Percentiles rank a stretch among this genome's conserved stretches.
These are phyloP conservation scores for Naso thynnoides DNA, from an alignment of 2,797 vertebrate species.

Conservation along the genomic window DNA sequence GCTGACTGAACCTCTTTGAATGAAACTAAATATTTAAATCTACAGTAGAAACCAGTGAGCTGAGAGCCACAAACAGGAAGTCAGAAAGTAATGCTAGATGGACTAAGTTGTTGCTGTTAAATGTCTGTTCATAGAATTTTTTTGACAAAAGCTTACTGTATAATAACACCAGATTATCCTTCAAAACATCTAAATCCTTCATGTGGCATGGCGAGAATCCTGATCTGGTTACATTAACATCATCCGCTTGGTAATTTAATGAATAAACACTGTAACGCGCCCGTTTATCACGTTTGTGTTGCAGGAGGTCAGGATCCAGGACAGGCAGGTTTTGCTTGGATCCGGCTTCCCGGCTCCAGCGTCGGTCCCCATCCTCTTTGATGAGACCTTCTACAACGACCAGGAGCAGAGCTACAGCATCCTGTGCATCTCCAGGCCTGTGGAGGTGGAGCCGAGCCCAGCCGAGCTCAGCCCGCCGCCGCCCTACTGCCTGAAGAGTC, in stretches of 20 bases:
- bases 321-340: conserved; percentile 90
- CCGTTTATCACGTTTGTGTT: not conserved
- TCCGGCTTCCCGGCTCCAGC: conserved; percentile 83
- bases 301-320: conserved; percentile 91
- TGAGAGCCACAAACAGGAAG: no score
- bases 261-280: not conserved
- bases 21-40: no score
- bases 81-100: no score
- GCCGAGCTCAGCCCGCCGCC: conserved; percentile 75
- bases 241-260: no score
- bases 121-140: no score
- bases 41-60: no score
- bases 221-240: not conserved
- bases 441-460: conserved; percentile 73
- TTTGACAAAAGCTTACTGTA: no score
- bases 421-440: conserved; percentile 90
- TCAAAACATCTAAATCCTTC: not conserved
- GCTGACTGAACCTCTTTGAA: no score
- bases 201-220: not conserved
- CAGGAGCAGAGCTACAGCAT: conserved; percentile 96
- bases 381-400: conserved; percentile 98
- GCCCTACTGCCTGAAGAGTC: conserved; percentile 89
- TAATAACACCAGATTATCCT: not conserved
- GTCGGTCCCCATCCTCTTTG: conserved; percentile 92
- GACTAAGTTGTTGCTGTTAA: no score